Evolutionary conservation across 30 jellyfish, hydroid and myxozoan species (phyloP).

Genomic region (Calvadosia cruxmelitensis): DNA sequence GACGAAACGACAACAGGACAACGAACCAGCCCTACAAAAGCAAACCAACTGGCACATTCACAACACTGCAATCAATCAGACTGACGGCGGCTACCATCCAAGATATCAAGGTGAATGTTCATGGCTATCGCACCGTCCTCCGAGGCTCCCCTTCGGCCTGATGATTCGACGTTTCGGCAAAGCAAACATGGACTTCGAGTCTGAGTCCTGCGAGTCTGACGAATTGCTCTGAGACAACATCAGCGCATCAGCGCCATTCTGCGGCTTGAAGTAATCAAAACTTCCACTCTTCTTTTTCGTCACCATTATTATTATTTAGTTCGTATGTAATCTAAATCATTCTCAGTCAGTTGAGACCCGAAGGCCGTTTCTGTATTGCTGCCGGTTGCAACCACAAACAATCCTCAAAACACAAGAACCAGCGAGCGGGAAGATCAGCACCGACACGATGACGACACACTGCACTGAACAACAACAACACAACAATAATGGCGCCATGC

Average conservation of each 20-base stretch:
- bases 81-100: not conserved
- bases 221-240: constrained; percentile 42
- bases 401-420: too few relatives aligned
- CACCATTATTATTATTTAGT: too few relatives aligned
- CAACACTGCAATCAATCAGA: not conserved
- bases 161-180: constrained; percentile 40
- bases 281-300: constrained; percentile 36
- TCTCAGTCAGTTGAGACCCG: too few relatives aligned
- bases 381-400: not conserved
- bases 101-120: too few relatives aligned
- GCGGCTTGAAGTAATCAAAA: constrained; percentile 65
- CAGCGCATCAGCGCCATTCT: constrained; percentile 37
- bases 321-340: too few relatives aligned
- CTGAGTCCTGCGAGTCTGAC: constrained; percentile 40
- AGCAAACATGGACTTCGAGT: constrained; percentile 42
- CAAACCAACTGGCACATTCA: not conserved
- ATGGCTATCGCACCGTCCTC: constrained; percentile 20
- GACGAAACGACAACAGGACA: constrained; percentile 19
- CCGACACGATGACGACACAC: too few relatives aligned
- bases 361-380: not conserved
- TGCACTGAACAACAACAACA: too few relatives aligned
- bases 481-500: not conserved
- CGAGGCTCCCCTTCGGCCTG: constrained; percentile 21
- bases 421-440: too few relatives aligned
- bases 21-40: constrained; percentile 15